A percentile compares a stretch with the other conserved stretches of the same genome.
Evolutionary conservation across 2,113 vertebrate species (phyloP).

Genomic region (Pica pica): DNA sequence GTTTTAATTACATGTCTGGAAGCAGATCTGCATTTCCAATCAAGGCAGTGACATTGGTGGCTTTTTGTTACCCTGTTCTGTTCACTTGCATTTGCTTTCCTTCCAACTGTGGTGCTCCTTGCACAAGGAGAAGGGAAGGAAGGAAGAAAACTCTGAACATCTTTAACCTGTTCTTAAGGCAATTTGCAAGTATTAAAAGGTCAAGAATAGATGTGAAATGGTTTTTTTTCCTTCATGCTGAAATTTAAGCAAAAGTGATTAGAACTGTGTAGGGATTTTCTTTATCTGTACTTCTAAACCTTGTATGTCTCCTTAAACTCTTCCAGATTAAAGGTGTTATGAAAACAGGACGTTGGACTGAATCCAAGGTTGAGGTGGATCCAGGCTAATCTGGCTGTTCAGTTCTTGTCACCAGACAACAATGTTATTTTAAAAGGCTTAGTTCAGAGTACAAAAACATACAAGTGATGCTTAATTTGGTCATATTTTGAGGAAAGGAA

Average conservation of each 20-base stretch:
- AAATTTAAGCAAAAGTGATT: constrained; percentile 17
- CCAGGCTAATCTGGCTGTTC: constrained; percentile 42
- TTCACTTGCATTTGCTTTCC: neutral
- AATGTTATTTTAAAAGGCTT: constrained; percentile 44
- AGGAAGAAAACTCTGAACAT: neutral
- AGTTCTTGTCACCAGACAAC: constrained; percentile 7
- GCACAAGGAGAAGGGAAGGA: neutral
- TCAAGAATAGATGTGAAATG: neutral
- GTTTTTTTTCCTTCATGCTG: neutral
- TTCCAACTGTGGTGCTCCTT: neutral
- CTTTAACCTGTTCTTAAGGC: neutral
- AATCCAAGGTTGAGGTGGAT: constrained; percentile 52
- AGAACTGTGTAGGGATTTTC: neutral
- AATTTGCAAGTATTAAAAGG: neutral
- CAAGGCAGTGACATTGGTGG: neutral
- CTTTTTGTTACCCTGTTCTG: neutral
- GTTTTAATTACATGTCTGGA: neutral
- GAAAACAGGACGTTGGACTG: constrained; percentile 48
- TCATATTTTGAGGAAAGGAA: neutral
- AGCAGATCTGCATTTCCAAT: neutral
- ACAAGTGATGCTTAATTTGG: neutral
- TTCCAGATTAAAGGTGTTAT: constrained; percentile 41
- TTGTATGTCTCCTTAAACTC: constrained; percentile 9
- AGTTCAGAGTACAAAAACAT: neutral
- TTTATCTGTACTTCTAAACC: constrained; percentile 19